These are phyloP conservation scores for Telenomus remus DNA, from an alignment of 1,140 invertebrate species.

Conservation along the genomic window DNA sequence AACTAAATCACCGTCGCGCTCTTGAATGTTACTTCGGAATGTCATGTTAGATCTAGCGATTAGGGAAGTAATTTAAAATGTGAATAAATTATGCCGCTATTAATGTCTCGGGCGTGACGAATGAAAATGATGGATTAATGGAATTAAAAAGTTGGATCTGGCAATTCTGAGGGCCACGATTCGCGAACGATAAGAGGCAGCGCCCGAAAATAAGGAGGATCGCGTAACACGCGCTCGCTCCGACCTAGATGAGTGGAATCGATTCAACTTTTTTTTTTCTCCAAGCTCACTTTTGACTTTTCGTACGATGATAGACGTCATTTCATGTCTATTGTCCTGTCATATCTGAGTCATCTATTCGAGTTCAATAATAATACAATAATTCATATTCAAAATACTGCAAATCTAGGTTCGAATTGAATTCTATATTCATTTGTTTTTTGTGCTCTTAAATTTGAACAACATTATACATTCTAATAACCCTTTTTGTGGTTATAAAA, in stretches of 20 bases:
- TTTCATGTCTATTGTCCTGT: too few species aligned
- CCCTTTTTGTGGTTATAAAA: too few species aligned
- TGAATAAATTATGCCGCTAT: constrained; percentile 60
- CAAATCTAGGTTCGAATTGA: too few species aligned
- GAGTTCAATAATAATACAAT: neutral
- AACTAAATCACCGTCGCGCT: constrained; percentile 59
- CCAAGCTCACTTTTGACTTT: too few species aligned
- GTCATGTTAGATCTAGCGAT: constrained; percentile 60
- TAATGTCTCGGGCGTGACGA: constrained; percentile 59
- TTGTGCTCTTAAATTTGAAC: too few species aligned
- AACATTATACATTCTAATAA: too few species aligned
- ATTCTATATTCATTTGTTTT: too few species aligned
- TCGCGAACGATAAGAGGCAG: constrained; percentile 50
- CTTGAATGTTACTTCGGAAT: constrained; percentile 60
- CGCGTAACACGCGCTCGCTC: too few species aligned
- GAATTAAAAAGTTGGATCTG: constrained; percentile 58
- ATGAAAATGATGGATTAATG: constrained; percentile 62
- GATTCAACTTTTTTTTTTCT: too few species aligned
- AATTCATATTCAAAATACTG: too few species aligned
- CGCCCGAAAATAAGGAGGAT: constrained; percentile 27
- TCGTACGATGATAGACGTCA: too few species aligned
- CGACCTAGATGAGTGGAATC: too few species aligned
- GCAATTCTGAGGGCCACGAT: constrained; percentile 51
- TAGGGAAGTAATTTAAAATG: constrained; percentile 61
- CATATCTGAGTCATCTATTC: neutral